phyloP scores from a whole-genome alignment of 1,140 invertebrate species.

The Brachionus asplanchnoidis region DNA sequence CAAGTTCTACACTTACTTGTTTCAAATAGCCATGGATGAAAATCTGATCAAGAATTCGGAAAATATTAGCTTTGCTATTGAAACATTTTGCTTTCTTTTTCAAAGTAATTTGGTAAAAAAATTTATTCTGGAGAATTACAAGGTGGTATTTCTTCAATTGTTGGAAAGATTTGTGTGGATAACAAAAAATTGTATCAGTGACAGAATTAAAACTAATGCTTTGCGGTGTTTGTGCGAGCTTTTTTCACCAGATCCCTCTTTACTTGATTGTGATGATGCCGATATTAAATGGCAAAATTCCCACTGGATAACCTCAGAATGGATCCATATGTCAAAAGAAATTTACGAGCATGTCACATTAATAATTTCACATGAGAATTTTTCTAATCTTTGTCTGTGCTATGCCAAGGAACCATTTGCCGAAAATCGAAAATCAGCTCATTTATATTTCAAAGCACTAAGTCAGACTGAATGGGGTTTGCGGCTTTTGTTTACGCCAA shows the following conservation, averaged over 20 bases:
- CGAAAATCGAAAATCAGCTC: constrained; percentile 17
- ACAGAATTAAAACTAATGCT: neutral
- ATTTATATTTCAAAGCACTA: constrained; percentile 20
- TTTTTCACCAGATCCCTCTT: neutral
- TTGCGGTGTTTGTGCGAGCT: neutral
- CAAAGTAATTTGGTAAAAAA: neutral
- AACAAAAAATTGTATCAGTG: constrained; percentile 10
- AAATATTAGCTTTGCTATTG: neutral
- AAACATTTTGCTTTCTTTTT: neutral
- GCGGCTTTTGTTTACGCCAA: neutral
- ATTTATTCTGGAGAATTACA: neutral
- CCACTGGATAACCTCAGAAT: neutral
- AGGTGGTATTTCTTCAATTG: neutral
- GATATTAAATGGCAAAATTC: constrained; percentile 29
- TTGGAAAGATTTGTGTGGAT: constrained; percentile 20
- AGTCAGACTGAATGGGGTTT: constrained; percentile 18
- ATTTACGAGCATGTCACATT: neutral
- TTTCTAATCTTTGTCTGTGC: neutral
- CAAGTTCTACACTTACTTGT: neutral
- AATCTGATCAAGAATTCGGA: neutral
- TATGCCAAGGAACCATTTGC: constrained; percentile 30
- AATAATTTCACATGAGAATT: constrained; percentile 12
- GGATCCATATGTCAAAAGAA: neutral
- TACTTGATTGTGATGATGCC: neutral
- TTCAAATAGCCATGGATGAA: neutral